Base-by-base conservation (phyloP, 2,888 invertebrate species). In the Eupithecia tripunctaria region DNA sequence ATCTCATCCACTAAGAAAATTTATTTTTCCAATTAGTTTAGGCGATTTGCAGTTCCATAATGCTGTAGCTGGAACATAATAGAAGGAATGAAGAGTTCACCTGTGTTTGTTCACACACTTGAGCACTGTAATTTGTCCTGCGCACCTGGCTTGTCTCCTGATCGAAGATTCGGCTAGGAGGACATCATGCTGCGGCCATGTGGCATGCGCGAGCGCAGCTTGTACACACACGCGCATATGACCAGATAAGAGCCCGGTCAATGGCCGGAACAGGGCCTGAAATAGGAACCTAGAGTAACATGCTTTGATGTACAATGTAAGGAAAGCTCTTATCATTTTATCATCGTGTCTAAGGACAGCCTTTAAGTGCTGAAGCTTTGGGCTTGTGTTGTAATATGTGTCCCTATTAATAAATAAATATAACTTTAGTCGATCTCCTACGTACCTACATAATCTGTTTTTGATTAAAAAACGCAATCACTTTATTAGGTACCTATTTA, bases 181-280 rank as follows among this genome's bases (percentile, higher is more conserved):
- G 36, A 89, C 91, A 91, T 91, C 91, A 91, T 88, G 88, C 87
- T 85, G 81, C 81, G 85, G 82, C 25, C 27, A 66, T 82, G 56
- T 82, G 83, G 81, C 80, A 82, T 83, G 82, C 85, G 86, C 87
- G 81, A 80, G 85, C 89, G 88, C 90, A 86, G 77, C 78, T 71
- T 73, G 74, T 87, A 87, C 85, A 83, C 85, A 85, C 79, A 76
- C 56, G 25, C 25, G 56, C 56, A 14, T 56, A 25, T 25, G 51
- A 25, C 80, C 76, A 90, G 93, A 94, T 93, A 93, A 93, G 90
- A 88, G 87, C 21, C 21, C 56, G 25, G 91, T 88, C 91, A 85
- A 68, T 87, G 91, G 92, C 89, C 93, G 84, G 87, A 92, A 91
- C 91, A 88, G 86, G 86, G 88, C 89, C 91, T 93, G 93, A 93